Base-by-base conservation (phyloP, 2,797 vertebrate genomes). In the Microctenopoma steveboyesi region DNA sequence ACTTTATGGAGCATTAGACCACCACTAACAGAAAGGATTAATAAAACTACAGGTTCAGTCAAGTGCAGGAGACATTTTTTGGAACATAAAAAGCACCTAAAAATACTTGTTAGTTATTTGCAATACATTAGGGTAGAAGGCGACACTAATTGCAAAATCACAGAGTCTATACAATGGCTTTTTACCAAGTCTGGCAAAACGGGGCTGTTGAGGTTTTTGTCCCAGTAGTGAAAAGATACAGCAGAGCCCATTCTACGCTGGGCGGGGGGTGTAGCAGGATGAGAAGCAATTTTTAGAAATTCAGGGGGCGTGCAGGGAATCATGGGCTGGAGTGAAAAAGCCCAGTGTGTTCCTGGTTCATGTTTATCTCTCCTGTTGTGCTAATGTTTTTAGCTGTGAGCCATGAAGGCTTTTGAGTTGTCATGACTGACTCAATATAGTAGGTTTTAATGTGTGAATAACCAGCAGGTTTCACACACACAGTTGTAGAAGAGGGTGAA, bases 251-350 rank as follows among this genome's bases (percentile, higher is more conserved):
- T 78, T 83, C 72, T 73, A 76, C 47, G 10, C 71, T 72, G 76
- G 63, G 55, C 14, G 51, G 25, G 43, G 79, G 74, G 60, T 58
- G 81, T 63, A 8, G 51, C 46, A 64, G 71, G 61, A 81, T 76
- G 83, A 39, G 13, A 65, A 86, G 83, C 59, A 81, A 90, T 91
- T 91, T 93, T 91, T 93, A 92, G 92, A 91, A 84, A 89, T 69
- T 87, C 76, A 85, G 90, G 79, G 87, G 92, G 91, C 64, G 89
- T 87, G 73, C 56, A 89, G 85, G 85, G 82, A 89, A 79, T 69
- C 72, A 86, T 79, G 65, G 78, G 73, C 84, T 84, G 85, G 77
- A 84, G 81, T 72, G 76, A 86, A 86, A 69, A 84, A 81, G 72
- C 70, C 72, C 50, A 56, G 72, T 65, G 69, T 74, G 78, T 76